phyloP scores from a whole-genome alignment of 2,888 invertebrate species.

The Perdita meconis region DNA sequence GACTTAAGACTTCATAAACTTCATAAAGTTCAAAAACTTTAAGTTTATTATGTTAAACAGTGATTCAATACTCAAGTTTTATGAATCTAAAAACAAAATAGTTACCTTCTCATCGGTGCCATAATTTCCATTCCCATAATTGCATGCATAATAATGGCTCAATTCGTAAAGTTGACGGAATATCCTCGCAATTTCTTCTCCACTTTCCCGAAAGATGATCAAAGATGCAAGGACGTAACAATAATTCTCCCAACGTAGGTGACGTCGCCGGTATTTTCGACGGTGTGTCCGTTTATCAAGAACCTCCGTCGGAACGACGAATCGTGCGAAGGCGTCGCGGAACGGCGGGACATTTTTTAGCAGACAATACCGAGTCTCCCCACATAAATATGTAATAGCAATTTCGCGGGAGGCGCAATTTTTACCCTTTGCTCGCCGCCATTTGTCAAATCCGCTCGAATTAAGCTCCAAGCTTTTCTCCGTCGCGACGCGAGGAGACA shows the following conservation, averaged over 20 bases:
- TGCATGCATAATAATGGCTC: too few species aligned
- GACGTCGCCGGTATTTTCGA: constrained; percentile 65
- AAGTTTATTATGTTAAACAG: too few species aligned
- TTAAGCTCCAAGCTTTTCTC: constrained; percentile 27
- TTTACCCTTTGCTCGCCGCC: constrained; percentile 13
- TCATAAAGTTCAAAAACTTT: too few species aligned
- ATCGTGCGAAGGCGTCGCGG: constrained; percentile 43
- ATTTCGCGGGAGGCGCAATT: constrained; percentile 33
- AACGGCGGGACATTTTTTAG: constrained; percentile 65
- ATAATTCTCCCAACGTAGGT: constrained; percentile 67
- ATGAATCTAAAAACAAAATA: too few species aligned
- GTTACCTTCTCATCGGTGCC: too few species aligned
- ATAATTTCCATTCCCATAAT: too few species aligned
- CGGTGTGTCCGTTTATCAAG: constrained; percentile 69
- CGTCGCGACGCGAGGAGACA: neutral
- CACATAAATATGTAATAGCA: constrained; percentile 65
- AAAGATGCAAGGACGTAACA: constrained; percentile 16
- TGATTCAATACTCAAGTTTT: too few species aligned
- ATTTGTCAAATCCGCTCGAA: constrained; percentile 46
- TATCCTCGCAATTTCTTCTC: too few species aligned
- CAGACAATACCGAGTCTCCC: constrained; percentile 57
- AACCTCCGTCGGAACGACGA: constrained; percentile 42
- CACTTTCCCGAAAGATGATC: constrained; percentile 13
- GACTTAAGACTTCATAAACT: too few species aligned
- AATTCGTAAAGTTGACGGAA: too few species aligned